phyloP scores from a whole-genome alignment of 2,113 vertebrate genomes.

The Leiothrix lutea region DNA sequence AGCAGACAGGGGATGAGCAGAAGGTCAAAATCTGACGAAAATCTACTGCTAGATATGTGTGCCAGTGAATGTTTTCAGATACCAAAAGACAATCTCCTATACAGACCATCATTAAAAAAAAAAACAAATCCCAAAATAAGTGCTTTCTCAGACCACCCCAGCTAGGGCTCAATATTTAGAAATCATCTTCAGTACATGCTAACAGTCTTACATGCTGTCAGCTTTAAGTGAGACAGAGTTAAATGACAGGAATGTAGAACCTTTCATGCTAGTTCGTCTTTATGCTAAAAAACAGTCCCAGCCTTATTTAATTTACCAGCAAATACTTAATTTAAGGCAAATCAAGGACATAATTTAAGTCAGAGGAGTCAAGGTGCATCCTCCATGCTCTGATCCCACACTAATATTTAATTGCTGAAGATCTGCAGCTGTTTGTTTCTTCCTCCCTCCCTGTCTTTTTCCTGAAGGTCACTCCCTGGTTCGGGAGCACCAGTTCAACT shows the following conservation, averaged over 20 bases:
- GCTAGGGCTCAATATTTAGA: neutral
- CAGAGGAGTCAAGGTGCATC: neutral
- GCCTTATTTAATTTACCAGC: neutral
- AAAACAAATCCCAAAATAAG: neutral
- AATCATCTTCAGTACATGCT: neutral
- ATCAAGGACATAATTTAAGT: neutral
- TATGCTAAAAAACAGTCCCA: neutral
- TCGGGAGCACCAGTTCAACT: neutral
- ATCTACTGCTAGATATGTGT: neutral
- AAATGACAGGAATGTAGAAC: neutral
- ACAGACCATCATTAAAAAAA: neutral
- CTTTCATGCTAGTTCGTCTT: neutral
- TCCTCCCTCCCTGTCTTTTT: neutral
- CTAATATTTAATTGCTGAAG: neutral
- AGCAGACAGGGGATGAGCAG: neutral
- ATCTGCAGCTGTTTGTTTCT: slow-evolving; percentile 23
- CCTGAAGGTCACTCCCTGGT: neutral
- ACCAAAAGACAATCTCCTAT: neutral
- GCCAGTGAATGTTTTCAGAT: neutral
- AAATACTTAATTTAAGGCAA: neutral
- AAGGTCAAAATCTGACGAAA: neutral
- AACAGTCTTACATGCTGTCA: neutral
- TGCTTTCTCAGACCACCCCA: neutral
- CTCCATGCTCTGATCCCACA: neutral
- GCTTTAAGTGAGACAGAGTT: neutral